Percentiles rank a stretch among this genome's conserved stretches.
These are phyloP conservation scores for Cerceris ruficornis DNA, from an alignment of 2,888 invertebrate species.

Conservation along the genomic window DNA sequence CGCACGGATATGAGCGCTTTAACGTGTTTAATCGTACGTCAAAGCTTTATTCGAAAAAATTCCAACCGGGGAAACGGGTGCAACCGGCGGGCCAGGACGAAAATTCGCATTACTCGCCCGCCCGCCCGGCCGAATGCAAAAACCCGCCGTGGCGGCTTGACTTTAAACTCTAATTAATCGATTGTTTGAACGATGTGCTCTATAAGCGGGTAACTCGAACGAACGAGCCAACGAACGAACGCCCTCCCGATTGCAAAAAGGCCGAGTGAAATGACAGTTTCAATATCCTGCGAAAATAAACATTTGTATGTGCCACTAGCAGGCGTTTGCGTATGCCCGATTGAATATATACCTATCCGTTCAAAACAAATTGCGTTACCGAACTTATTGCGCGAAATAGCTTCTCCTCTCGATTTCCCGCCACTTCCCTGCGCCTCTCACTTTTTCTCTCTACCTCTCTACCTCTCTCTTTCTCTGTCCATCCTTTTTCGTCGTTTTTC, in stretches of 20 bases:
- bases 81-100: not conserved
- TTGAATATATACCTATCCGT: constrained; percentile 41
- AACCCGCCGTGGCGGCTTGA: constrained; percentile 9
- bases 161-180: constrained; percentile 56
- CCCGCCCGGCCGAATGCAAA: not conserved
- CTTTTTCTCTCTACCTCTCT: too few species aligned
- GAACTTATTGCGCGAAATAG: constrained; percentile 22
- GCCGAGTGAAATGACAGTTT: constrained; percentile 26
- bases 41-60: constrained; percentile 25
- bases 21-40: constrained; percentile 35
- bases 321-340: constrained; percentile 27
- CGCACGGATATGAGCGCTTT: constrained; percentile 11
- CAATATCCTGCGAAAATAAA: constrained; percentile 45
- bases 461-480: not conserved
- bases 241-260: constrained; percentile 12
- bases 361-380: constrained; percentile 44
- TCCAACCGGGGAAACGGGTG: not conserved
- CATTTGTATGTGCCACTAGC: constrained; percentile 41
- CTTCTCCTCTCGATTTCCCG: not conserved
- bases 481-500: constrained; percentile 13
- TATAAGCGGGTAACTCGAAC: not conserved
- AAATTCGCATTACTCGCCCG: not conserved
- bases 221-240: constrained; percentile 3
- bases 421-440: not conserved
- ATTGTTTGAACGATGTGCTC: constrained; percentile 22